phyloP scores from a whole-genome alignment of 2,888 invertebrate genomes.

The Scelioninae gen. 1 region DNA sequence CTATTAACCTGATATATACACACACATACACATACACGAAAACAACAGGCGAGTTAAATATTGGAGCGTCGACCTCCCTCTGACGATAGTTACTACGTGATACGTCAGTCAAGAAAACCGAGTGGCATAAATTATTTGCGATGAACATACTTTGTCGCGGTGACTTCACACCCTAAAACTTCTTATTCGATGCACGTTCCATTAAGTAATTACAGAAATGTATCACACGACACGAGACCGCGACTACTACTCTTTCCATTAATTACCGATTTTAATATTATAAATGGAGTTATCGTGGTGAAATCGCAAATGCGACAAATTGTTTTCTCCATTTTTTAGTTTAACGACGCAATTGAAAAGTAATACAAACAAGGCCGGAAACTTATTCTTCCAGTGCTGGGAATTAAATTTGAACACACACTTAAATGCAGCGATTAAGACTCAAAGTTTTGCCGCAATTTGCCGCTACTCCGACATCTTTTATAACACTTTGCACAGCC shows the following conservation, averaged over 20 bases:
- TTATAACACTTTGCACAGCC: conserved; percentile 15
- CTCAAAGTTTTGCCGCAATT: conserved; percentile 14
- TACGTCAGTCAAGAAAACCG: conserved; percentile 55
- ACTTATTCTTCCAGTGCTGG: not conserved
- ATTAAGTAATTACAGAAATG: conserved; percentile 60
- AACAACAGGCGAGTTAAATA: conserved; percentile 51
- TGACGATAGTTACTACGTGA: conserved; percentile 38
- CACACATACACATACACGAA: conserved; percentile 14
- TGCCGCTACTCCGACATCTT: conserved; percentile 22
- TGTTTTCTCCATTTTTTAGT: not conserved
- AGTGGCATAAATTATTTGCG: conserved; percentile 59
- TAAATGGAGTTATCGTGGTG: conserved; percentile 30
- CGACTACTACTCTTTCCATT: conserved; percentile 30
- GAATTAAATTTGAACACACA: conserved; percentile 1
- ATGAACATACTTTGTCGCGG: conserved; percentile 52
- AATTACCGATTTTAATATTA: conserved; percentile 39
- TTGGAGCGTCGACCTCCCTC: conserved; percentile 54
- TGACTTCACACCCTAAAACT: conserved; percentile 54
- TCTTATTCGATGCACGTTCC: conserved; percentile 52
- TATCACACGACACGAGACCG: conserved; percentile 14
- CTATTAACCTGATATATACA: conserved; percentile 36
- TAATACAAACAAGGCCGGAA: too few species aligned
- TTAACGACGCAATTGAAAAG: not conserved
- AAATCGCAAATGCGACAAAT: too few species aligned
- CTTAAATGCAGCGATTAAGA: not conserved